Percentiles rank a stretch among this genome's conserved stretches.
Evolutionary conservation across 2,888 invertebrate species (phyloP).

Genomic region (Eupithecia subfuscata): DNA sequence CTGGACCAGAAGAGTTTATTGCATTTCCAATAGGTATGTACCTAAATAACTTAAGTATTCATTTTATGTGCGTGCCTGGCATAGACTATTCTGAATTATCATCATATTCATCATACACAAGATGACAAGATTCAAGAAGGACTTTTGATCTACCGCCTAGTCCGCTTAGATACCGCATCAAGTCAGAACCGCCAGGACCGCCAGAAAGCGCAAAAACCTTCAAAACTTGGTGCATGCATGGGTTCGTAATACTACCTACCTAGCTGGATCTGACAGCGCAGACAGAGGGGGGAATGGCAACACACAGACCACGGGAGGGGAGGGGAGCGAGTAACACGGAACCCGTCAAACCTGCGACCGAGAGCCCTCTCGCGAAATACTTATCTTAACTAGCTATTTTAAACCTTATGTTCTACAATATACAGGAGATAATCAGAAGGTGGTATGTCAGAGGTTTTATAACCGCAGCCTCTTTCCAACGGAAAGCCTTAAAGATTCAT

Average conservation of each 20-base stretch:
- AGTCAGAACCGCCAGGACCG: background rate
- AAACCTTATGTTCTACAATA: conserved; percentile 40
- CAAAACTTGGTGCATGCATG: conserved; percentile 52
- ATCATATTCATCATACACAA: too few species aligned
- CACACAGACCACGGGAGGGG: conserved; percentile 43
- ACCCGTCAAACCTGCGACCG: conserved; percentile 78
- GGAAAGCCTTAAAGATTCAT: conserved; percentile 65
- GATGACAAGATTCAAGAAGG: background rate
- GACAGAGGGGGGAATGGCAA: conserved; percentile 54
- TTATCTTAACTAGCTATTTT: conserved; percentile 44
- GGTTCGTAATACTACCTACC: conserved; percentile 52
- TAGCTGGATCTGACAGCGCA: conserved; percentile 54
- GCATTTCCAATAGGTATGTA: too few species aligned
- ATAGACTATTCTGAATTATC: background rate
- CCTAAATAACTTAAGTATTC: background rate
- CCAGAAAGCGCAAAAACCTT: background rate
- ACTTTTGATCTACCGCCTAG: conserved; percentile 13
- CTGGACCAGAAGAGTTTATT: too few species aligned
- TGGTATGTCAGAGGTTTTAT: conserved; percentile 55
- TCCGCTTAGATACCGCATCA: background rate
- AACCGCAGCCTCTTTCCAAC: conserved; percentile 63
- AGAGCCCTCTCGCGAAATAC: conserved; percentile 76
- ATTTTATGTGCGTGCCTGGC: background rate
- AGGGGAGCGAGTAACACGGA: conserved; percentile 76
- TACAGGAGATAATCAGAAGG: conserved; percentile 12